Evolutionary conservation across 1,140 invertebrate genomes (phyloP).

Genomic region (Halesus radiatus): DNA sequence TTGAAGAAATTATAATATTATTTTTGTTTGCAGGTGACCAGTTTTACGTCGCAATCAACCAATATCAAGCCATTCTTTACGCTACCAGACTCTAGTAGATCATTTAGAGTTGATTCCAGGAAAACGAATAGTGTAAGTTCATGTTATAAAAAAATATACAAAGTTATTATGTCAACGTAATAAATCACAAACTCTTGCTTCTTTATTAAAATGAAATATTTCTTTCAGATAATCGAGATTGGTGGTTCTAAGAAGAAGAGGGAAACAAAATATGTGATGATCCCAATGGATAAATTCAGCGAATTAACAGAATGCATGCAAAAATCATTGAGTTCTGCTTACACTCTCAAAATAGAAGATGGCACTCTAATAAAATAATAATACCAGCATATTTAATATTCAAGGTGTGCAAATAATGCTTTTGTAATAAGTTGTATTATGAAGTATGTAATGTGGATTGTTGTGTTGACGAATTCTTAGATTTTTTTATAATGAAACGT

Average conservation of each 20-base stretch:
- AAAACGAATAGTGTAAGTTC: no score
- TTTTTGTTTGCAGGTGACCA: slow-evolving; percentile 14
- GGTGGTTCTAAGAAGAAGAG: neutral
- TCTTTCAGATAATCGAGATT: slow-evolving; percentile 5
- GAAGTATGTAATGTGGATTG: no score
- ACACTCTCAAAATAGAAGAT: slow-evolving; percentile 65
- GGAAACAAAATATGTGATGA: slow-evolving; percentile 31
- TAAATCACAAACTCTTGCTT: neutral
- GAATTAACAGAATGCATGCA: slow-evolving; percentile 65
- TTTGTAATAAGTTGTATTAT: no score
- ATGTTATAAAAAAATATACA: no score
- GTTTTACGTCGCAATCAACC: neutral
- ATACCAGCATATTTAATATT: neutral
- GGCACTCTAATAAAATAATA: slow-evolving; percentile 58
- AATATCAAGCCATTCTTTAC: neutral
- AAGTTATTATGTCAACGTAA: neutral
- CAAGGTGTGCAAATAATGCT: no score
- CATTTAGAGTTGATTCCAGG: neutral
- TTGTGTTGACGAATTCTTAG: no score
- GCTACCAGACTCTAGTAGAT: slow-evolving; percentile 6
- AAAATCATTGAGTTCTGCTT: slow-evolving; percentile 64
- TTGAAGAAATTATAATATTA: no score
- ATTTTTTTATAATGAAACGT: no score
- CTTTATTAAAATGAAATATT: slow-evolving; percentile 14
- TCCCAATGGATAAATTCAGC: slow-evolving; percentile 63